Percentiles rank a stretch among this genome's conserved stretches.
These are phyloP conservation scores for Neotragus moschatus DNA, from an alignment of 2,113 vertebrate genomes.

Conservation along the genomic window DNA sequence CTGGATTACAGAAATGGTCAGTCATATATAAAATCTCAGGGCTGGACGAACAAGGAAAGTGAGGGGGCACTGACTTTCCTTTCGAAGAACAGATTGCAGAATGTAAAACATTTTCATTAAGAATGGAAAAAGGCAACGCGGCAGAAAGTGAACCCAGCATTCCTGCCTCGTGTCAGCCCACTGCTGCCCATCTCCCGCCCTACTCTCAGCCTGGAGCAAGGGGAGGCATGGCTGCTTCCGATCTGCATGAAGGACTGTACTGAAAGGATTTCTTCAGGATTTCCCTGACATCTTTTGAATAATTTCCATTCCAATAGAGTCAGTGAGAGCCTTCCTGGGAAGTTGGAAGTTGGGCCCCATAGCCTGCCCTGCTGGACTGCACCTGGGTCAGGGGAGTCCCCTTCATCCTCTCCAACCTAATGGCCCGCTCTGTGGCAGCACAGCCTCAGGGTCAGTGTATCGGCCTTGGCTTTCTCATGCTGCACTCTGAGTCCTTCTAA, in stretches of 20 bases:
- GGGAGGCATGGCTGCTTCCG: not conserved
- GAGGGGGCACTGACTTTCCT: not conserved
- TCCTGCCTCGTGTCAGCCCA: not conserved
- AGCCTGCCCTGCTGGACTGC: too few species aligned
- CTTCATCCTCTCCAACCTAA: not conserved
- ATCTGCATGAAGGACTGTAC: not conserved
- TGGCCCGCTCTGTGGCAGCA: not conserved
- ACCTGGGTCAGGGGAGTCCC: accelerated
- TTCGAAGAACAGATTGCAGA: not conserved
- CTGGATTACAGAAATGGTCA: not conserved
- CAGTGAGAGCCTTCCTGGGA: not conserved
- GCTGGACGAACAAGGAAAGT: not conserved
- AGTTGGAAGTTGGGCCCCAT: not conserved
- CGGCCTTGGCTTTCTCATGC: not conserved
- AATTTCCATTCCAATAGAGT: not conserved
- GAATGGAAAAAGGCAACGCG: not conserved
- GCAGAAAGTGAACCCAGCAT: not conserved
- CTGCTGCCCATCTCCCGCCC: too few species aligned
- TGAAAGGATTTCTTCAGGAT: not conserved
- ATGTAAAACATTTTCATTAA: not conserved
- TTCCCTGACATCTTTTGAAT: not conserved
- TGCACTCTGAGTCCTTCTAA: accelerated
- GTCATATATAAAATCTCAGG: not conserved
- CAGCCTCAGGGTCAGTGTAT: not conserved
- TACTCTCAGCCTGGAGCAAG: not conserved